Percentiles rank a stretch among this genome's conserved stretches.
These are phyloP conservation scores for Platypus cylindrus DNA, from an alignment of 2,888 invertebrate species.

Conservation along the genomic window DNA sequence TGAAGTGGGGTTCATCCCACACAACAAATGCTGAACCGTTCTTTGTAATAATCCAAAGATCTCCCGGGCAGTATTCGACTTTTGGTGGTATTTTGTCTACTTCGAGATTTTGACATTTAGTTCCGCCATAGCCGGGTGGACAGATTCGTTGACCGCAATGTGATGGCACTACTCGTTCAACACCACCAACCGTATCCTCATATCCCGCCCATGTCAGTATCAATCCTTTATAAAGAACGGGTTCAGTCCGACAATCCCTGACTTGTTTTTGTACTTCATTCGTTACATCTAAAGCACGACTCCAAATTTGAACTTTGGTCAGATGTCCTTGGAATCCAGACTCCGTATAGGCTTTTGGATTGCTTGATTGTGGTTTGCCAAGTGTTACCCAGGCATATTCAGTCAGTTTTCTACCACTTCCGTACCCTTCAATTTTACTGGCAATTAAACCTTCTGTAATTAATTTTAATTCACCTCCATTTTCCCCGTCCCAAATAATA, in stretches of 20 bases:
- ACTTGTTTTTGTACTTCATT: conserved; percentile 90
- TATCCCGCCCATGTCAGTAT: conserved; percentile 90
- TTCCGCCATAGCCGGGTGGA: conserved; percentile 74
- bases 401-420: conserved; percentile 66
- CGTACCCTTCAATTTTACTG: conserved; percentile 82
- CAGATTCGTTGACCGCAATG: conserved; percentile 84
- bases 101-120: conserved; percentile 66
- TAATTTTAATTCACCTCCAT: conserved; percentile 73
- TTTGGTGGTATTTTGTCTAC: conserved; percentile 55
- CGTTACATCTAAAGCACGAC: conserved; percentile 77
- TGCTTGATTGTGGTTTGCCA: conserved; percentile 76
- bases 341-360: conserved; percentile 71
- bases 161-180: conserved; percentile 82
- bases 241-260: conserved; percentile 82
- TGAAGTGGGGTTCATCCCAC: conserved; percentile 87
- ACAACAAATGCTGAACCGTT: conserved; percentile 82
- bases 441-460: conserved; percentile 94
- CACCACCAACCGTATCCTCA: conserved; percentile 76
- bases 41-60: conserved; percentile 86
- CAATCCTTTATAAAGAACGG: conserved; percentile 74
- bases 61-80: conserved; percentile 84
- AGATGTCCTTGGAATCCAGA: conserved; percentile 91
- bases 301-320: conserved; percentile 91
- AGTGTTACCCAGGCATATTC: conserved; percentile 84
- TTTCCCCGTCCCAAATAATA: conserved; percentile 84